phyloP scores from a whole-genome alignment of 2,797 vertebrate species.

The Adrianichthys oophorus region DNA sequence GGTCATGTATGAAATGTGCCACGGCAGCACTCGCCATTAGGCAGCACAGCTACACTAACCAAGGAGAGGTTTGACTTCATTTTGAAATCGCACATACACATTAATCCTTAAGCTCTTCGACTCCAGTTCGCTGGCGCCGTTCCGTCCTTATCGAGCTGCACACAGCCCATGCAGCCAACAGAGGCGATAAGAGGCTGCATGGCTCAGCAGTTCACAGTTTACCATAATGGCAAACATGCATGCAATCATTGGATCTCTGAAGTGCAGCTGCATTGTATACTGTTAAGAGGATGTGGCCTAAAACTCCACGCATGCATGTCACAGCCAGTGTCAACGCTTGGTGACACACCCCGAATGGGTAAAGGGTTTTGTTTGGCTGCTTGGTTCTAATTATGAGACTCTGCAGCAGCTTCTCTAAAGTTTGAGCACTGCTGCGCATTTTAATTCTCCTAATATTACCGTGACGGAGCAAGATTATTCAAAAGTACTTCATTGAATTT shows the following conservation, averaged over 20 bases:
- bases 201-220: conserved; percentile 42
- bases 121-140: conserved; percentile 50
- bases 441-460: no score
- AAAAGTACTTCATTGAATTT: no score
- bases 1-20: conserved; percentile 14
- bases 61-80: conserved; percentile 24
- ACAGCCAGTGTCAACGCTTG: neutral
- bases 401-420: no score
- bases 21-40: conserved; percentile 39
- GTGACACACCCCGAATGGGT: no score
- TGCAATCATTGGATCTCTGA: conserved; percentile 49
- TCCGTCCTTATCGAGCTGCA: conserved; percentile 42
- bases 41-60: conserved; percentile 43
- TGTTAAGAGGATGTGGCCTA: conserved; percentile 6
- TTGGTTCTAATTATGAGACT: no score
- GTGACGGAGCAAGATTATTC: no score
- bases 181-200: conserved; percentile 37
- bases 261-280: conserved; percentile 29
- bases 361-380: no score
- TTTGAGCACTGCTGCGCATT: no score
- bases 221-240: conserved; percentile 25
- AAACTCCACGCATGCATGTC: neutral
- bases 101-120: conserved; percentile 62
- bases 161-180: conserved; percentile 22
- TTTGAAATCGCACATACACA: conserved; percentile 47